phyloP scores from a whole-genome alignment of 2,888 invertebrate species.

The Spilarctia lutea region DNA sequence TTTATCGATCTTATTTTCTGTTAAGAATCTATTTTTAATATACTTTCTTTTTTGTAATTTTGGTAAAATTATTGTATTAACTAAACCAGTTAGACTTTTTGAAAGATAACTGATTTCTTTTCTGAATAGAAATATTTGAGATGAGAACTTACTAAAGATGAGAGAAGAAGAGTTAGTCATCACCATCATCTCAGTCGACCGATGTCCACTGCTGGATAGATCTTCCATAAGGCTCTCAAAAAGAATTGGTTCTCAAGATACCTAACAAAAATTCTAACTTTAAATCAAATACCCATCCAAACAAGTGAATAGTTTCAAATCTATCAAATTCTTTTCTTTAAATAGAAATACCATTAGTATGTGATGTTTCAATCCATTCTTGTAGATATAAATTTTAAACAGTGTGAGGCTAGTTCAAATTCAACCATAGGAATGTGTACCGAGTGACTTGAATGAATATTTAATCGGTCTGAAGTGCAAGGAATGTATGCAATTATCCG shows the following conservation, averaged over 20 bases:
- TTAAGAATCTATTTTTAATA: not conserved
- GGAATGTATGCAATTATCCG: not conserved
- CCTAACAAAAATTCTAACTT: not conserved
- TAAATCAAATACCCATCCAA: not conserved
- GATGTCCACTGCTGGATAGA: too few relatives aligned
- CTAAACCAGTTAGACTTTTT: not conserved
- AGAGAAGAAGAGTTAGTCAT: too few relatives aligned
- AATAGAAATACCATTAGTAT: not conserved
- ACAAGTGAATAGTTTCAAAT: not conserved
- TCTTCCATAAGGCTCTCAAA: too few relatives aligned
- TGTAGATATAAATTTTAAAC: not conserved
- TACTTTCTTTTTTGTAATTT: not conserved
- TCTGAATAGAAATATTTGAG: too few relatives aligned
- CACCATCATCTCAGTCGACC: too few relatives aligned
- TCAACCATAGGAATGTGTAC: not conserved
- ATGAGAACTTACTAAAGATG: too few relatives aligned
- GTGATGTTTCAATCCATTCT: not conserved
- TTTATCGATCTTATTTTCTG: not conserved
- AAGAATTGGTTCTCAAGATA: too few relatives aligned
- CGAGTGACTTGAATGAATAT: not conserved
- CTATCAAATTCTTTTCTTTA: not conserved
- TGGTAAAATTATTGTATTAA: not conserved
- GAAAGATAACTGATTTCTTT: not conserved
- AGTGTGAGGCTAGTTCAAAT: too few relatives aligned
- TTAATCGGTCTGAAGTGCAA: not conserved